These are phyloP conservation scores for Megaustenia siamemsis DNA, from an alignment of 2,888 invertebrate species.

Conservation along the genomic window DNA sequence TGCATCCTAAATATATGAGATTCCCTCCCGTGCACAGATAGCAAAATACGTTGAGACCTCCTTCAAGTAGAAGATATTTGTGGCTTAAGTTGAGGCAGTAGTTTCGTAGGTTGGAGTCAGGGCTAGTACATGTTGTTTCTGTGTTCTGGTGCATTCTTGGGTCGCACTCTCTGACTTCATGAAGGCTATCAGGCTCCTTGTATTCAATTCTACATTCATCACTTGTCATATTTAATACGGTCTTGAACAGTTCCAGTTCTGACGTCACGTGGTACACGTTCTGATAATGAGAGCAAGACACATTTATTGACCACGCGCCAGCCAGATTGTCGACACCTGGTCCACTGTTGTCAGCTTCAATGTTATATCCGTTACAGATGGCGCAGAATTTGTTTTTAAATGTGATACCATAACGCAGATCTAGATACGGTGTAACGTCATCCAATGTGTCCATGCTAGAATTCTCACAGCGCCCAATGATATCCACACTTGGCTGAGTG, in stretches of 20 bases:
- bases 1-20: background rate
- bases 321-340: background rate
- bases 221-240: background rate
- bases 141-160: background rate
- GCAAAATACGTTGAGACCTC: constrained; percentile 17
- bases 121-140: background rate
- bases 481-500: background rate
- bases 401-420: constrained; percentile 16
- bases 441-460: background rate
- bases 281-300: background rate
- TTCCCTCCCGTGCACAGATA: background rate
- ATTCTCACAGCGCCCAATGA: background rate
- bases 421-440: constrained; percentile 3
- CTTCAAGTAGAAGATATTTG: background rate
- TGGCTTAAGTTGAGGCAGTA: background rate
- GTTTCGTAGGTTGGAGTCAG: background rate
- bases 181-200: background rate
- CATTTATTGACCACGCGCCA: background rate
- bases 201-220: background rate
- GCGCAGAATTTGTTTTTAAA: constrained; percentile 42
- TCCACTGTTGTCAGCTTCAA: background rate
- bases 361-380: constrained; percentile 25
- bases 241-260: background rate
- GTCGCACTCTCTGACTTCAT: background rate
- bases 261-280: background rate